Evolutionary conservation across 2,888 invertebrate species (phyloP), one percentile per base, ranked within the genome.

Genomic region (Pristionchus entomophagus): DNA sequence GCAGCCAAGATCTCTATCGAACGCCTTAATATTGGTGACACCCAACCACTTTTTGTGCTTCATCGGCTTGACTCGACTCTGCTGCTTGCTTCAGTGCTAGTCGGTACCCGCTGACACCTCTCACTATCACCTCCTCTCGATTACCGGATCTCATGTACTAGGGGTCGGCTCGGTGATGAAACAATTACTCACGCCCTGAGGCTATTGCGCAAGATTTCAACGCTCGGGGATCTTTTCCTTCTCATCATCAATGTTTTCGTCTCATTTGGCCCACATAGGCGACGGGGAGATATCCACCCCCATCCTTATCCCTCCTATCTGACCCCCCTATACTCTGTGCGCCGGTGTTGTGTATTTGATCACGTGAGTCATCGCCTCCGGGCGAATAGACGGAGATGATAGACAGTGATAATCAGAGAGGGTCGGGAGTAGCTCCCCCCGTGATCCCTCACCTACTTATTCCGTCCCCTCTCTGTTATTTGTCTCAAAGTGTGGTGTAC

Each of bases 151-250:
- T n/a, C n/a, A n/a, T n/a, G n/a, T n/a, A n/a, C n/a, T n/a, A n/a
- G n/a, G n/a, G n/a, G n/a, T n/a, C 41, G 38, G 29, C 69, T 12
- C 29, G 69, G 32, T 69, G 69, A 69, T 65, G 65, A 65, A 65
- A 38, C 69, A 38, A 19, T 19, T 22, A 32, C 62, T 38, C 29
- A n/a, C n/a, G 69, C 69, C 69, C 69, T 26, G 38, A 69, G 69
- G 69, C 69, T 35, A 69, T 69, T 69, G 69, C 69, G 69, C 69
- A 69, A 69, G 69, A 69, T 69, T 69, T 69, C 69, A n/a, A 69
- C 69, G 69, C 69, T 17, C 69, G 69, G 45, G 45, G 14, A 6
- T 45, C 45, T 45, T 45, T 10, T 45, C 14, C 45, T 45, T 14
- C 8, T n/a, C n/a, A n/a, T n/a, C n/a, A n/a, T n/a, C n/a, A 6